Base-by-base conservation (phyloP, 1,140 invertebrate genomes). In the Zelostemma sp. region DNA sequence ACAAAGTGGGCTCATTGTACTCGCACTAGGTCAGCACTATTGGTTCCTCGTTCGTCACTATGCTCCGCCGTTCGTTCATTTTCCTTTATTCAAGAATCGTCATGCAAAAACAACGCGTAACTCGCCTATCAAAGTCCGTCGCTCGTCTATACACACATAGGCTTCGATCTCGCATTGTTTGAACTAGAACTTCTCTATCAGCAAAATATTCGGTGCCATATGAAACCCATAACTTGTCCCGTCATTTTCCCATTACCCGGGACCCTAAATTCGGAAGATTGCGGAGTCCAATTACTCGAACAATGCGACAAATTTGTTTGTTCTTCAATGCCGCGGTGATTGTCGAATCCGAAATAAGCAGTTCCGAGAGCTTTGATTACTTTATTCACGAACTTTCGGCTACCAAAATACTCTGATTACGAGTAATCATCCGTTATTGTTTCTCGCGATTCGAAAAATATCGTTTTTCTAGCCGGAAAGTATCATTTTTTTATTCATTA, bases 1-100 rank as follows among this genome's bases (percentile, higher is more conserved):
- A 57, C 50, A 25, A 63, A 68, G 33, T 53, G 59, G 41, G 51
- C 62, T 61, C 62, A 71, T 65, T 71, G 62, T 66, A 58, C 45
- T 62, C 43, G 46, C 41, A 61, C 46, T 70, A 33, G 68, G 68
- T 70, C 68, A 70, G 58, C 57, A 16, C 54, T 58, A 66, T 66
- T 71, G 62, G 68, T 62, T 66, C 61, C 58, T 61, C 53, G 19
- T 69, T 57, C 28, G 33, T 38, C 51, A 51, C 47, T 59, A 38
- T 43, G 49, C 47, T 49, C 50, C 38, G 54, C 53, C 53, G 59
- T 16, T 48, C 68, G 60, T 63, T 38, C 28, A 59, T 69, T 63
- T 56, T 61, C 51, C 47, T 53, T 53, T 54, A 62, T 68, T 57
- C 48, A 16, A 31, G 12, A 5, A 62, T 47, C 21, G 49, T 68